A percentile compares a stretch with the other conserved stretches of the same genome.
Evolutionary conservation across 37 sponge, comb jelly and placozoan species (phyloP).

Genomic region (Ianthella basta): DNA sequence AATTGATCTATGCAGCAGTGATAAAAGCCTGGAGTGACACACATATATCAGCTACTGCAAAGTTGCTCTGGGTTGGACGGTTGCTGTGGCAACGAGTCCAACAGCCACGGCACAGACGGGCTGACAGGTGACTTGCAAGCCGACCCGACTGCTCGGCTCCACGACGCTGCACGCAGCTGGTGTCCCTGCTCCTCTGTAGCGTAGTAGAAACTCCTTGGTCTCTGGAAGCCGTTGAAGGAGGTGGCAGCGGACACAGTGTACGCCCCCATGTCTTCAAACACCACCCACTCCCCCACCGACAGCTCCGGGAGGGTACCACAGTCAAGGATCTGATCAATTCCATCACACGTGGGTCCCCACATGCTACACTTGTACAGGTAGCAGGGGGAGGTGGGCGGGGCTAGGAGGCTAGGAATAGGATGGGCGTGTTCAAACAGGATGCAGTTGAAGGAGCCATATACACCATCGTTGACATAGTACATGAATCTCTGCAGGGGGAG

Average conservation of each 20-base stretch:
- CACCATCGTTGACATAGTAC: slow-evolving; percentile 94
- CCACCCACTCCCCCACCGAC: slow-evolving; percentile 81
- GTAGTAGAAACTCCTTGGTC: slow-evolving; percentile 71
- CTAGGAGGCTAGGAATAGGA: neutral
- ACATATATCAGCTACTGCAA: too few relatives aligned
- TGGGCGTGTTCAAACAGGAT: neutral
- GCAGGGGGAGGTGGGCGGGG: neutral
- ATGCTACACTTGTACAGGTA: slow-evolving; percentile 28
- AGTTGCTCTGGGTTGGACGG: too few relatives aligned
- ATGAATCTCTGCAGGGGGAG: slow-evolving; percentile 35
- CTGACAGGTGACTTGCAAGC: too few relatives aligned
- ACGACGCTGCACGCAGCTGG: slow-evolving; percentile 74
- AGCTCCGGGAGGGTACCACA: slow-evolving; percentile 64
- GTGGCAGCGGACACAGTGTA: slow-evolving; percentile 77
- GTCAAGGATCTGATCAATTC: slow-evolving; percentile 70
- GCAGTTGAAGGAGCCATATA: slow-evolving; percentile 89
- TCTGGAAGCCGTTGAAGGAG: slow-evolving; percentile 82
- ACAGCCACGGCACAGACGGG: too few relatives aligned
- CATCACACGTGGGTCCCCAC: slow-evolving; percentile 95
- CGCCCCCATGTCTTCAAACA: slow-evolving; percentile 92
- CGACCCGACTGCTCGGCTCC: slow-evolving; percentile 22
- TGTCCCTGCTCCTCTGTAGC: slow-evolving; percentile 65
- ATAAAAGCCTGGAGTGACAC: too few relatives aligned
- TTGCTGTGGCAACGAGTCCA: too few relatives aligned
- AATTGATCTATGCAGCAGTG: too few relatives aligned